Evolutionary conservation across 2,888 invertebrate species (phyloP).

Genomic region (Phanerotoma sp.): DNA sequence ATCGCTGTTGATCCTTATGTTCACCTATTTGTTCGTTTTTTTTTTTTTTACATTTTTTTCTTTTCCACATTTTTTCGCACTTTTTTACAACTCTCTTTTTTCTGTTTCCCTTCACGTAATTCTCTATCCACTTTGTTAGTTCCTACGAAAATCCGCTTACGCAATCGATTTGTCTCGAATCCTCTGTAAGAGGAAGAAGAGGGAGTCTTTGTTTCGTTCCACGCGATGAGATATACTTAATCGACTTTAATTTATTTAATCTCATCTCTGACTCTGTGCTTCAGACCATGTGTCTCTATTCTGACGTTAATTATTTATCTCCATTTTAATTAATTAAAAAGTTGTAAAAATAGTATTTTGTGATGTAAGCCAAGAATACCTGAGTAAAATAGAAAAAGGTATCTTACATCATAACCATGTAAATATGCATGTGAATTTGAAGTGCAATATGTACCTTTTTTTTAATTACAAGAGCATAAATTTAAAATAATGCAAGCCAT

Average conservation of each 20-base stretch:
- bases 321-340: not conserved
- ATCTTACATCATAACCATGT: no score
- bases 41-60: no score
- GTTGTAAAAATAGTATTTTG: no score
- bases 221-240: constrained; percentile 35
- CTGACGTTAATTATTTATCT: not conserved
- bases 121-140: not conserved
- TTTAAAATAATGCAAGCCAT: no score
- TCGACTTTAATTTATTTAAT: constrained; percentile 43
- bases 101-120: constrained; percentile 14
- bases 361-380: no score
- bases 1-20: constrained; percentile 5
- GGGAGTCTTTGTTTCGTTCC: constrained; percentile 35
- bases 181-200: constrained; percentile 13
- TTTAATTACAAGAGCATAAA: no score
- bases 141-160: constrained; percentile 28
- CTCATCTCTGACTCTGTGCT: constrained; percentile 32
- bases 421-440: no score
- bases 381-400: no score
- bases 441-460: no score
- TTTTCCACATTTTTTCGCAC: constrained; percentile 1
- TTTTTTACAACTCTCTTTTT: not conserved
- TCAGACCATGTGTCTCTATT: constrained; percentile 7
- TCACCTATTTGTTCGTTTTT: constrained; percentile 18
- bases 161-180: constrained; percentile 33